Evolutionary conservation across 2,888 invertebrate species (phyloP), one percentile per base, ranked within the genome.

Genomic region (Tolmerus cingulatus): DNA sequence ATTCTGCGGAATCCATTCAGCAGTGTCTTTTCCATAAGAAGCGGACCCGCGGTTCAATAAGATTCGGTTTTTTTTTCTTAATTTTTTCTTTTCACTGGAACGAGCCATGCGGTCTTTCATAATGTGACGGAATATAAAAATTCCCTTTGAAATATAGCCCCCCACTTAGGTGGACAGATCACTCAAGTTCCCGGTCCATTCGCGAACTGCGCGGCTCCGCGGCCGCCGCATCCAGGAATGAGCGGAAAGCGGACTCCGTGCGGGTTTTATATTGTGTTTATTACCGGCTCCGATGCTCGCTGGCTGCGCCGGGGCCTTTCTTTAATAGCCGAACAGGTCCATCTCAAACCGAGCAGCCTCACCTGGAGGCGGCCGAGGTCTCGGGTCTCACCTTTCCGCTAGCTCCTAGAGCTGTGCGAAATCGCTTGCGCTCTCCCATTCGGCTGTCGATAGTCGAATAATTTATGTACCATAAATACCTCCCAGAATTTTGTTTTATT

Each of bases 401-500:
- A 77, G 77, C 86, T 77, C 76, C 77, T 37, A 77, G 55, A 86
- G 77, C 77, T 77, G 86, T 77, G 86, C 86, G 23, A 86, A 51
- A 76, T 86, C 87, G 87, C 87, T 88, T 88, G 87, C 86, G 57
- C 88, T 77, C 78, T 87, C 82, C 86, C 82, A 82, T 40, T 82
- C 40, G 87, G 43, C 87, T 88, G 89, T 89, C 88, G 89, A 89
- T 89, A 89, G 88, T 86, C 51, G 86, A 82, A 86, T 89, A 89
- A 89, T 89, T 89, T 89, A 89, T 89, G 78, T 57, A 81, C 86
- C 89, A 89, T 89, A 88, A 89, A 89, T 88, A 87, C 88, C 89
- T 88, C 89, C 89, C 88, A 89, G 88, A 86, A 88, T 87, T 87
- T 74, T 86, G 86, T 86, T 86, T 77, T 86, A 77, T 86, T 86